Evolutionary conservation across 64 coral and sea anemone species (phyloP).

Genomic region (Hydrozoanthus tunicans): DNA sequence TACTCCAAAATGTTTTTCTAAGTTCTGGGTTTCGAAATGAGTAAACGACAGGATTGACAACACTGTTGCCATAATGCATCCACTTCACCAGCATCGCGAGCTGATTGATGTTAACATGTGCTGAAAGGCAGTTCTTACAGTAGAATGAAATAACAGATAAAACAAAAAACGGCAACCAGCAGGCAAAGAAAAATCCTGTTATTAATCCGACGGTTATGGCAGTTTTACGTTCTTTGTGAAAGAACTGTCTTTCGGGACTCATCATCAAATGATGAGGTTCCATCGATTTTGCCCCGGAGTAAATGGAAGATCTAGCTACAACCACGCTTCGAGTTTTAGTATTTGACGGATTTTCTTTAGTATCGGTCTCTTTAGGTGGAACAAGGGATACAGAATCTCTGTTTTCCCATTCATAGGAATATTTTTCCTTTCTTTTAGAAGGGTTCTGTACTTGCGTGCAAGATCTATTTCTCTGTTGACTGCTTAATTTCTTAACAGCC

Average conservation of each 20-base stretch:
- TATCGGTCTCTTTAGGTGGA: background rate
- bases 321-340: background rate
- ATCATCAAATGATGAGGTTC: background rate
- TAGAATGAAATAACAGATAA: conserved; percentile 54
- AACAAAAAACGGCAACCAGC: conserved; percentile 46
- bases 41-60: conserved; percentile 30
- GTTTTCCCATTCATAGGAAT: background rate
- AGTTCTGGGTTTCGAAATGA: conserved; percentile 54
- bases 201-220: conserved; percentile 44
- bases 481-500: conserved; percentile 7
- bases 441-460: background rate
- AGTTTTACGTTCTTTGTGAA: conserved; percentile 39
- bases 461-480: background rate
- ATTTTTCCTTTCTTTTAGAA: background rate
- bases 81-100: conserved; percentile 43
- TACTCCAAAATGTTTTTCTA: conserved; percentile 37
- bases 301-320: too few relatives aligned
- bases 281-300: background rate
- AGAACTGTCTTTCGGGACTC: background rate
- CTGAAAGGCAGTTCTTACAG: conserved; percentile 22
- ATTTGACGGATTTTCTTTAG: background rate
- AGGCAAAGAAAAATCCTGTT: conserved; percentile 40
- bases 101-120: conserved; percentile 16
- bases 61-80: conserved; percentile 52
- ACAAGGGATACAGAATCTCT: conserved; percentile 5